Conservation (phyloP, 1,140 invertebrate genomes). For the Gryllus bimaculatus region DNA sequence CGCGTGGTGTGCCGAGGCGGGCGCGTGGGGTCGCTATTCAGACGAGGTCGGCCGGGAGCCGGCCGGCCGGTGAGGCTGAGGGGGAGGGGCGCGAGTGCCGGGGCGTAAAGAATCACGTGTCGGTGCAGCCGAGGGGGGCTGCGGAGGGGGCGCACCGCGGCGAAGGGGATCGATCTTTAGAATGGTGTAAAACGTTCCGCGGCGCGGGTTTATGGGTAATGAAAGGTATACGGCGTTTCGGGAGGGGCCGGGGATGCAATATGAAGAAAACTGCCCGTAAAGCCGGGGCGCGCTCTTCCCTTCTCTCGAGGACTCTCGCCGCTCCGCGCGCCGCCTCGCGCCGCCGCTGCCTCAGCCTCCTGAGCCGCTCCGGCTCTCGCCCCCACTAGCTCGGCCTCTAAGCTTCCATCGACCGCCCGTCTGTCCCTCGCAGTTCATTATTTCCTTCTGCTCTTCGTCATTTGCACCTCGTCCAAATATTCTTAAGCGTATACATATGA, state of each 20-base stretch:
- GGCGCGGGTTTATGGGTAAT: neutral
- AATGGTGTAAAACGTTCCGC: neutral
- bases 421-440: too few species aligned
- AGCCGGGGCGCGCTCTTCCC: neutral
- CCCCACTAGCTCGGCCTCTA: too few species aligned
- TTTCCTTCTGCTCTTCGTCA: too few species aligned
- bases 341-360: too few species aligned
- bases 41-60: too few species aligned
- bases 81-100: neutral
- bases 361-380: too few species aligned
- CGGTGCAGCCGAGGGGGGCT: neutral
- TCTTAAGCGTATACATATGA: too few species aligned
- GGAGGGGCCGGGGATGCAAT: neutral
- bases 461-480: too few species aligned
- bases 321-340: neutral
- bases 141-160: neutral
- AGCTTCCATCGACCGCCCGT: too few species aligned
- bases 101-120: neutral
- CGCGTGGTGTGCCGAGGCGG: too few species aligned
- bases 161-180: neutral
- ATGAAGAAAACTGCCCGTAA: constrained; percentile 4
- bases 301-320: neutral
- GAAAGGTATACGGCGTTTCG: neutral
- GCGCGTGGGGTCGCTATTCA: too few species aligned
- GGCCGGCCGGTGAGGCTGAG: too few species aligned